Percentiles rank a stretch among this genome's conserved stretches.
Conservation (phyloP, 2,888 invertebrate species). For the Thumatha senex region DNA sequence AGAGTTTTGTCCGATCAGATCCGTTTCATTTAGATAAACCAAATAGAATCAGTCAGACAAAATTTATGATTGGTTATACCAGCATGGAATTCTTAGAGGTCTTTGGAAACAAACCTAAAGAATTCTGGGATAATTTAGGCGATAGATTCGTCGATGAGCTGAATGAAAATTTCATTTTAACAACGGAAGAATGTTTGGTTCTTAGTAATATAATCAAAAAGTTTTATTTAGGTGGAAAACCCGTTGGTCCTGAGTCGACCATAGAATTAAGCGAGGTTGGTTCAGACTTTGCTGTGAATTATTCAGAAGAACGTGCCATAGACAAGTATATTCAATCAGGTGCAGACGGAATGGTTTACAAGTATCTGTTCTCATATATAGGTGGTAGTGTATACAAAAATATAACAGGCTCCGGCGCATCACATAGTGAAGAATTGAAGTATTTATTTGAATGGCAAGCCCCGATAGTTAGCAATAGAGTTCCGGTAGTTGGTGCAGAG, state of each 20-base stretch:
- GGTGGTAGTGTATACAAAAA: conserved; percentile 43
- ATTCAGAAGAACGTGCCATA: conserved; percentile 46
- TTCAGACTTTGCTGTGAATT: conserved; percentile 45
- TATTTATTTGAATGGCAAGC: conserved; percentile 42
- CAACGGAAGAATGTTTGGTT: conserved; percentile 18
- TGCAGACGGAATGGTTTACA: conserved; percentile 32
- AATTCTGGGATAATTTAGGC: conserved; percentile 22
- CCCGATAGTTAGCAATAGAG: background rate
- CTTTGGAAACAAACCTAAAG: conserved; percentile 36
- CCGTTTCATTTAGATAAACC: conserved; percentile 38
- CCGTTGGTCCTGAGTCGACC: conserved; percentile 33
- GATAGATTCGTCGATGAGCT: conserved; percentile 19
- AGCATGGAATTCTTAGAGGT: conserved; percentile 48
- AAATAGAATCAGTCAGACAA: conserved; percentile 30
- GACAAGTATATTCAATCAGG: conserved; percentile 42
- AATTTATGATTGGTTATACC: conserved; percentile 54
- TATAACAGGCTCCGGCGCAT: conserved; percentile 43
- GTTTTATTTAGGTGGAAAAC: conserved; percentile 45
- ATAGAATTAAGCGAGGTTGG: conserved; percentile 43
- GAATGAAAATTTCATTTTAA: conserved; percentile 16
- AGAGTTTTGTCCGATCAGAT: conserved; percentile 42
- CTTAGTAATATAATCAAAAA: conserved; percentile 30
- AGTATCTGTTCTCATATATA: conserved; percentile 49
- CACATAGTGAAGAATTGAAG: conserved; percentile 50
- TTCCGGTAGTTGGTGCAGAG: conserved; percentile 27